Evolutionary conservation across 2,888 invertebrate species (phyloP).

Genomic region (Ochropleura plecta): DNA sequence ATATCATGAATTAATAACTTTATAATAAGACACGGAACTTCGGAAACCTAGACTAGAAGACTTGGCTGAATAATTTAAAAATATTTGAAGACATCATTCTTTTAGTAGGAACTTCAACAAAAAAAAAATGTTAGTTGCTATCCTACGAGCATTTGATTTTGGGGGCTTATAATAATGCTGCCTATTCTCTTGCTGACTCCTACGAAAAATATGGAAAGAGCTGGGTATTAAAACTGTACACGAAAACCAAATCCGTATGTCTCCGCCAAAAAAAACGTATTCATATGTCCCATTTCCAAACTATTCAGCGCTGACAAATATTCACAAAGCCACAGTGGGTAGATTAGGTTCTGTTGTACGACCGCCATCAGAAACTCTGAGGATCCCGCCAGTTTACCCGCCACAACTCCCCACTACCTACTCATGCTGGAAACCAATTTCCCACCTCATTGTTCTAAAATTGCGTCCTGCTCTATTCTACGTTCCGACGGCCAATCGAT

Average conservation of each 20-base stretch:
- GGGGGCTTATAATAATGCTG: not conserved
- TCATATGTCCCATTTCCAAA: constrained; percentile 24
- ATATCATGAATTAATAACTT: not conserved
- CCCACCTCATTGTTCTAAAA: constrained; percentile 86
- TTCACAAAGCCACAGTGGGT: constrained; percentile 54
- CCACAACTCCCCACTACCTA: constrained; percentile 62
- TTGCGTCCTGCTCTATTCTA: constrained; percentile 76
- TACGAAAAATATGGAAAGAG: not conserved
- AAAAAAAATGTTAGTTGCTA: constrained; percentile 18
- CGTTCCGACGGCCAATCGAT: constrained; percentile 72
- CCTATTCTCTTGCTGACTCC: not conserved
- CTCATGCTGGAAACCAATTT: constrained; percentile 81
- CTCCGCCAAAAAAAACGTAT: constrained; percentile 14
- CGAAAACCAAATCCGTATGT: constrained; percentile 4
- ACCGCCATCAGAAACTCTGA: constrained; percentile 50
- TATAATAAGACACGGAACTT: not conserved
- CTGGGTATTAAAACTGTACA: not conserved
- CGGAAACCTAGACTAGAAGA: not conserved
- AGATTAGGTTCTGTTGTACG: constrained; percentile 57
- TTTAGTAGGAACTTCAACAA: constrained; percentile 13
- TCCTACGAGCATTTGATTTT: not conserved
- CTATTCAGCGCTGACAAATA: constrained; percentile 51
- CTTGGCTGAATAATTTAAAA: not conserved
- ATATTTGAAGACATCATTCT: not conserved
- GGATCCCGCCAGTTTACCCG: constrained; percentile 51